Evolutionary conservation across 2,113 vertebrate species (phyloP), one percentile per base, ranked within the genome.

Genomic region (Tragelaphus scriptus): DNA sequence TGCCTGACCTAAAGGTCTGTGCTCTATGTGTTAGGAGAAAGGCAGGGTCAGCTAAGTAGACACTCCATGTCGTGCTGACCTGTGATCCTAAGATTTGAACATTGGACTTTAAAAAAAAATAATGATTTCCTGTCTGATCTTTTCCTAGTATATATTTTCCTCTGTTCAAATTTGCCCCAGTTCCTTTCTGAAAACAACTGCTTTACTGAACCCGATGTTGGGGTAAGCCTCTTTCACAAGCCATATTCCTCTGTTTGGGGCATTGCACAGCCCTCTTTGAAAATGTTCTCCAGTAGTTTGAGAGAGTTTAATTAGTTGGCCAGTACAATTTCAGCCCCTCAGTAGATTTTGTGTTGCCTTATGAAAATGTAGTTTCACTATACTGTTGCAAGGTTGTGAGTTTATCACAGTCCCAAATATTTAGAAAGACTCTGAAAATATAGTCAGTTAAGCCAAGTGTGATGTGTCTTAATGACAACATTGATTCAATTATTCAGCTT

Each of bases 1-100:
- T 89, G 44, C 19, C 14, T 44, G n/a, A 79, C 79, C 14, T 80
- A n/a, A 47, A 86, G 44, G 47, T 94, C 86, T 91, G 56, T 47
- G 75, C 65, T 28, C 47, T 23, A 40, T 11, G 84, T 1, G 1
- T 5, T 58, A 47, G 36, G 47, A 21, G 30, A 85, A 95, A 96
- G 79, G 89, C 91, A 81, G 30, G 61, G 88, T 75, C 94, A 59
- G 56, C 56, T 40, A 6, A 44, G n/a, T 32, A 40, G 26, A 51
- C 40, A 56, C 23, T 94, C 19, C 11, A 25, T 94, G 97, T 98
- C 93, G 81, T 30, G 13, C 28, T 95, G 95, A 95, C 96, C 97
- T 94, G 44, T 49, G 77, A 63, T 94, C 15, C 56, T 88, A 21
- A 94, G 65, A 88, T 28, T 40, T 15, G 77, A 87, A 90, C 7